Percentiles rank a stretch among this genome's conserved stretches.
Conservation (phyloP, 2,888 invertebrate species). For the Apamea anceps region DNA sequence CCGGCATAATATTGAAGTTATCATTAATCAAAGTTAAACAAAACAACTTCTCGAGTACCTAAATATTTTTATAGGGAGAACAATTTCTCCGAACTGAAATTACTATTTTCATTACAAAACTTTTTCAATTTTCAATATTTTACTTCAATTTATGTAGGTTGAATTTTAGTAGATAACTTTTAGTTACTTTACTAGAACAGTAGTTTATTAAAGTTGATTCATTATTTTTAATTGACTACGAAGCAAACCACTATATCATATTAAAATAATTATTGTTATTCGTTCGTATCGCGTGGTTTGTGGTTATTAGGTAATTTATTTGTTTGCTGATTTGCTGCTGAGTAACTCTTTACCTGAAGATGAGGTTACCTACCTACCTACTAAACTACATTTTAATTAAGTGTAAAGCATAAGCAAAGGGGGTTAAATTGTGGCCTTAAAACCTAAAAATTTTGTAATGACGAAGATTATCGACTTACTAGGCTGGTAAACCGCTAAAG, state of each 20-base stretch:
- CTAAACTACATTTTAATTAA: not conserved
- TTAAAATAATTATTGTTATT: slow-evolving; percentile 7
- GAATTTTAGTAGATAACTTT: slow-evolving; percentile 43
- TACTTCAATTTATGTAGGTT: slow-evolving; percentile 36
- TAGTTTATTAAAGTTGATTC: slow-evolving; percentile 30
- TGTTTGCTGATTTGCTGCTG: slow-evolving; percentile 13
- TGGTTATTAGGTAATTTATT: slow-evolving; percentile 29
- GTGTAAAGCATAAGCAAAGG: not conserved
- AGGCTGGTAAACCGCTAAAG: no score
- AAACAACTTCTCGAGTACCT: slow-evolving; percentile 40
- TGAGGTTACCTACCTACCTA: not conserved
- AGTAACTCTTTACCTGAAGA: slow-evolving; percentile 7
- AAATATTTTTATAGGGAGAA: slow-evolving; percentile 46
- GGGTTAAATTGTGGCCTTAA: not conserved
- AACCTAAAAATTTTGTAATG: not conserved
- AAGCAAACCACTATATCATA: slow-evolving; percentile 13
- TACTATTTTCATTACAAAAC: slow-evolving; percentile 59
- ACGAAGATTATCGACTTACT: not conserved
- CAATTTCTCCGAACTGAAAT: slow-evolving; percentile 46
- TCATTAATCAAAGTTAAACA: slow-evolving; percentile 48
- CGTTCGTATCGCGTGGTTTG: slow-evolving; percentile 16
- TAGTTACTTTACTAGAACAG: slow-evolving; percentile 12
- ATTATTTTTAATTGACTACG: slow-evolving; percentile 24
- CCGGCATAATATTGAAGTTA: not conserved
- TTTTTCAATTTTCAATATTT: slow-evolving; percentile 56